Percentiles rank a stretch among this genome's conserved stretches.
These are phyloP conservation scores for Chymomyza procnemis DNA, from an alignment of 2,888 invertebrate species.

Conservation along the genomic window DNA sequence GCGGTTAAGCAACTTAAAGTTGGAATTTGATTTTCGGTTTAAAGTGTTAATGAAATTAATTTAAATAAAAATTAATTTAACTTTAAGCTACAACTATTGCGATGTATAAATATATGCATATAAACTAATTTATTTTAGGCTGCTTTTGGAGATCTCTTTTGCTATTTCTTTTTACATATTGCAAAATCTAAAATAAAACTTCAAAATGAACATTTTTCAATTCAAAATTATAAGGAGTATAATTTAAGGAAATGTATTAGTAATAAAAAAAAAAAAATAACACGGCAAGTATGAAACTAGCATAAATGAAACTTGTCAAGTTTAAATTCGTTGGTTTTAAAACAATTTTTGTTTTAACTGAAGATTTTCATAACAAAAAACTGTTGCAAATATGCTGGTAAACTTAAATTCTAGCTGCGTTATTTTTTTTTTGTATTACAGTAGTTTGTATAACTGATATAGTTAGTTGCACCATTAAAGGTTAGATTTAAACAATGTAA, in stretches of 20 bases:
- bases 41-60: neutral
- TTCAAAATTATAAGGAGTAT: too few species aligned
- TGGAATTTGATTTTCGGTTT: neutral
- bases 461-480: too few species aligned
- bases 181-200: too few species aligned
- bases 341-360: too few species aligned
- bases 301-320: neutral
- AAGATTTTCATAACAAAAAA: too few species aligned
- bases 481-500: neutral
- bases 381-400: too few species aligned
- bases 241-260: neutral
- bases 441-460: too few species aligned
- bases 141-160: neutral
- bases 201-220: too few species aligned
- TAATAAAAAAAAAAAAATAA: neutral
- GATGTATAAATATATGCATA: slow-evolving; percentile 1
- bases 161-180: neutral
- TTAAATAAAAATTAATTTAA: neutral
- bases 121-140: slow-evolving; percentile 5
- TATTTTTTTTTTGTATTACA: too few species aligned
- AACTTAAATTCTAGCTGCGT: too few species aligned
- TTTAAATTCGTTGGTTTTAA: neutral
- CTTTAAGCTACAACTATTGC: too few species aligned
- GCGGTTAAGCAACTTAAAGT: neutral
- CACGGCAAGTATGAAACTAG: neutral